Evolutionary conservation across 92 coral and sea anemone species (phyloP), one percentile per base, ranked within the genome.

Genomic region (Isaurus tuberculatus): DNA sequence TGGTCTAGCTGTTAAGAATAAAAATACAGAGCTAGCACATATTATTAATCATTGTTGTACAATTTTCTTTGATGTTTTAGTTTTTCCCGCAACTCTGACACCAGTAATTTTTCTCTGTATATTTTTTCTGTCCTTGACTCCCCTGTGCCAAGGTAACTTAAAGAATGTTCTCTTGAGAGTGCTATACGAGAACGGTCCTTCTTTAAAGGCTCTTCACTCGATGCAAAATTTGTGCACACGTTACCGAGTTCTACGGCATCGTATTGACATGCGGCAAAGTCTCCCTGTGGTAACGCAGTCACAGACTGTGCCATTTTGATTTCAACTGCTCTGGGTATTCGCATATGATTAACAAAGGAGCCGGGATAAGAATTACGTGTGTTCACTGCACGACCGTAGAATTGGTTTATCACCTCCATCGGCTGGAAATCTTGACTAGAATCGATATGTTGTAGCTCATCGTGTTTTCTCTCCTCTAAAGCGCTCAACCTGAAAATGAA

Each of bases 261-360:
- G 37, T 69, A 57, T 28, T 66, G 86, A 43, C 27, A 32, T 11
- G 61, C 27, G 1, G 16, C n/a, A n/a, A 13, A 19, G 17, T 69
- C 48, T 1, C 44, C 1, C 8, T 48, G 57, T 27, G 81, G 84
- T 23, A 90, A 42, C 40, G 79, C 83, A 37, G 75, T 88, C 63
- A 89, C 89, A 8, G 92, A 75, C 22, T 87, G 88, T n/a, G 79
- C 81, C 64, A 93, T 91, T 80, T 89, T 92, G 0, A 93, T 89
- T 71, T 93, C 94, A 49, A 85, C 87, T 14, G 98, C 98, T 26
- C 98, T 87, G 0, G 98, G 98, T 73, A 93, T 93, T 72, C 92
- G 80, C 93, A 84, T 86, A 65, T 91, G 73, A 25, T 91, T 85
- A 20, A 86, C 89, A 65, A 93, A 91, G n/a, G 95, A 51, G 17